These are phyloP conservation scores for Nemurella pictetii DNA, from an alignment of 2,888 invertebrate species.

Conservation along the genomic window DNA sequence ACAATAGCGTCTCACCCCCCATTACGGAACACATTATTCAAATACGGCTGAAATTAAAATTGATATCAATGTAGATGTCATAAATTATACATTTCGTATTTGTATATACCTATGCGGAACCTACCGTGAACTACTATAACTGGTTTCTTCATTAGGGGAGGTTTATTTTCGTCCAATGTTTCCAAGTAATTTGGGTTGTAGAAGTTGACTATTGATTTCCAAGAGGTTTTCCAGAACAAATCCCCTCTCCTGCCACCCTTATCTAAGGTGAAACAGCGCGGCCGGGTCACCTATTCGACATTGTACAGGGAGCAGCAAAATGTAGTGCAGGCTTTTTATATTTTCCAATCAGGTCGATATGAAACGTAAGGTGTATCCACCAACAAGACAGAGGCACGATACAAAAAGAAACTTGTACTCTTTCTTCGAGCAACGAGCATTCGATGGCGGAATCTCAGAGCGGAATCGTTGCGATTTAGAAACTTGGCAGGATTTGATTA, in stretches of 20 bases:
- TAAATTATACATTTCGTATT: neutral
- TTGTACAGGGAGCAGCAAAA: slow-evolving; percentile 2
- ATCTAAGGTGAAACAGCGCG: slow-evolving; percentile 29
- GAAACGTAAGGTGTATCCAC: no score
- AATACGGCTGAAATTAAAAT: slow-evolving; percentile 2
- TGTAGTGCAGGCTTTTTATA: neutral
- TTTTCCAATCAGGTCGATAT: neutral
- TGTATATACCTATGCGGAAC: neutral
- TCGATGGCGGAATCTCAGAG: neutral
- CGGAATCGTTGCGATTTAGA: neutral
- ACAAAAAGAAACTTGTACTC: no score
- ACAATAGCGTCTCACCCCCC: neutral
- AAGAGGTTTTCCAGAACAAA: neutral
- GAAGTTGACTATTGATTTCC: slow-evolving; percentile 34
- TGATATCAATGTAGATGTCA: slow-evolving; percentile 4
- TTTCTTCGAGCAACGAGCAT: no score
- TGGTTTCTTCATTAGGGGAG: slow-evolving; percentile 1
- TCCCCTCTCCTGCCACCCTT: slow-evolving; percentile 18
- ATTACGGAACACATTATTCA: neutral
- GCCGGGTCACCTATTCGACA: slow-evolving; percentile 11
- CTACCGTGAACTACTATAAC: neutral
- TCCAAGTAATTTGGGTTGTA: slow-evolving; percentile 34
- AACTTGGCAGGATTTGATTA: neutral
- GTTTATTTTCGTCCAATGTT: slow-evolving; percentile 31
- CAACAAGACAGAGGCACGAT: no score